Percentiles rank a stretch among this genome's conserved stretches.
phyloP scores from a whole-genome alignment of 2,797 vertebrate species.

The Rhynchonycteris naso region DNA sequence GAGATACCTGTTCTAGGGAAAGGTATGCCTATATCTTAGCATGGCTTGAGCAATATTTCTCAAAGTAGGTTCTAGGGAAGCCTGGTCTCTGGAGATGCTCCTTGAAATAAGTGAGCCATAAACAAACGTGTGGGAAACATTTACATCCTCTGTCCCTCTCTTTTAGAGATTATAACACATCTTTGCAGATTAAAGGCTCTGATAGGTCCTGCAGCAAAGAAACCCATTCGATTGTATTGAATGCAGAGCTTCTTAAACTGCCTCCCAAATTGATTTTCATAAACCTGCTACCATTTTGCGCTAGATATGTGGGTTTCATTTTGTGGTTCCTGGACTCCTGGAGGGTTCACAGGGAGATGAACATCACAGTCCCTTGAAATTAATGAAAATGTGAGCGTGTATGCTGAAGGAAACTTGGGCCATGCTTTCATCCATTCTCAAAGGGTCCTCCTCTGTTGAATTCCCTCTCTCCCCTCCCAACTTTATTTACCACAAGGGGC shows the following conservation, averaged over 20 bases:
- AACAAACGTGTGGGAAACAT: not conserved
- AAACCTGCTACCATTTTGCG: not conserved
- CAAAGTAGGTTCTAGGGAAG: not conserved
- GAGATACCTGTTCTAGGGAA: not conserved
- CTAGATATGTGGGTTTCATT: not conserved
- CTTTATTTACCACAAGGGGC: fast-evolving
- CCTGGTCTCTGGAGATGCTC: not conserved
- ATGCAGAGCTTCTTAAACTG: not conserved
- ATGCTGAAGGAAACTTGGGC: fast-evolving
- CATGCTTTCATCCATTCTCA: too few relatives aligned
- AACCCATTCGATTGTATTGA: not conserved
- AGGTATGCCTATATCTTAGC: not conserved
- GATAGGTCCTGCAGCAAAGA: not conserved
- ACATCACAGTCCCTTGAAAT: not conserved
- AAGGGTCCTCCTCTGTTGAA: not conserved
- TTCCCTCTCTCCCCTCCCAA: not conserved
- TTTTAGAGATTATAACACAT: not conserved
- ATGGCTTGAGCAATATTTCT: not conserved
- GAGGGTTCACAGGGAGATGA: not conserved
- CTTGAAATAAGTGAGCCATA: not conserved
- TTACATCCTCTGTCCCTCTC: not conserved
- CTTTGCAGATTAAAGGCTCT: not conserved
- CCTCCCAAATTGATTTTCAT: not conserved
- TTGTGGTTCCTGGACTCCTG: not conserved
- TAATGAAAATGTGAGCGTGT: fast-evolving